These are phyloP conservation scores for Sinella curviseta DNA, from an alignment of 1,140 invertebrate species.

Conservation along the genomic window DNA sequence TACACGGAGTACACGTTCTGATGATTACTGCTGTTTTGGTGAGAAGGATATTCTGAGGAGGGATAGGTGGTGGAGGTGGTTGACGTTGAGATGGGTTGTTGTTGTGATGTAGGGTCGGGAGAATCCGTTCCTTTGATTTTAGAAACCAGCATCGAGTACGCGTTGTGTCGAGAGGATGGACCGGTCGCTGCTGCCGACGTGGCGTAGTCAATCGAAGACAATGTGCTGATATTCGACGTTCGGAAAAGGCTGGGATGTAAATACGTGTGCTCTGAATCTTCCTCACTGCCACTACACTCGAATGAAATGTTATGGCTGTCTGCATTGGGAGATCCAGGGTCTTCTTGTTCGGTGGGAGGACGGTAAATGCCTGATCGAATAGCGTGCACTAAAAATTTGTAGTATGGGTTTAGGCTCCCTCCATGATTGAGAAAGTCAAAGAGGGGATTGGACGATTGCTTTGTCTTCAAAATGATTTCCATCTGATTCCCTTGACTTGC, in stretches of 20 bases:
- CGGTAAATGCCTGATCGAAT: conserved; percentile 79
- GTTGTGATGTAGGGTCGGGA: background rate
- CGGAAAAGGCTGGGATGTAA: conserved; percentile 73
- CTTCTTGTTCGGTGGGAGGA: conserved; percentile 26
- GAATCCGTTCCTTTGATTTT: conserved; percentile 72
- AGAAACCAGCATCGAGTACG: conserved; percentile 79
- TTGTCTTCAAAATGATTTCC: conserved; percentile 97
- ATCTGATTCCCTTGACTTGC: conserved; percentile 90
- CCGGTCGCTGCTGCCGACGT: conserved; percentile 36
- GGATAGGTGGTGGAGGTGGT: background rate
- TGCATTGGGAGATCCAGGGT: background rate
- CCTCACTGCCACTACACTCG: conserved; percentile 50
- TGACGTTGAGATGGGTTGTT: background rate
- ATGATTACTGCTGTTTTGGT: background rate
- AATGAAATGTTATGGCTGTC: background rate
- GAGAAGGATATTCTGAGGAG: no score
- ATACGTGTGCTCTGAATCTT: conserved; percentile 66
- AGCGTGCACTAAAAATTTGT: conserved; percentile 75
- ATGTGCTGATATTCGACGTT: conserved; percentile 36
- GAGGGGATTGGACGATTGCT: conserved; percentile 89
- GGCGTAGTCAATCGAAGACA: conserved; percentile 24
- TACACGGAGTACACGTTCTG: background rate
- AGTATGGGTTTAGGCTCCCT: conserved; percentile 82
- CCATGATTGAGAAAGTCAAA: conserved; percentile 92
- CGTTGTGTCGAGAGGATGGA: conserved; percentile 73